Percentiles rank a stretch among this genome's conserved stretches.
Evolutionary conservation across 2,113 vertebrate species (phyloP).

Genomic region (Plestiodon gilberti): DNA sequence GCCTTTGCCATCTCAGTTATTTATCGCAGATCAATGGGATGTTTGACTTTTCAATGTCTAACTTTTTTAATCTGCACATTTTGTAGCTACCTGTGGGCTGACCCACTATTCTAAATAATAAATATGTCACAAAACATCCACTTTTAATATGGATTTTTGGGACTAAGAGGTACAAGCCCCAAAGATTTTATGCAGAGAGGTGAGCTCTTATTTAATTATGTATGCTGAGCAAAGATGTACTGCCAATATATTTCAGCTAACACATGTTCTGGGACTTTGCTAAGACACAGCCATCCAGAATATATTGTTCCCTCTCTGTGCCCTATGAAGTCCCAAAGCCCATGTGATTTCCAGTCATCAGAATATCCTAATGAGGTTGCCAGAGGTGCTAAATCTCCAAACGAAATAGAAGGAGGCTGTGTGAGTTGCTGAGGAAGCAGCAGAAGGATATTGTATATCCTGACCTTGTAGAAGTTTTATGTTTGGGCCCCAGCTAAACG

Average conservation of each 20-base stretch:
- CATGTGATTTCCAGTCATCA: slow-evolving; percentile 10
- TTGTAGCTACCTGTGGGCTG: neutral
- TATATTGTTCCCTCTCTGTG: slow-evolving; percentile 6
- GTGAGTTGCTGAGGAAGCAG: neutral
- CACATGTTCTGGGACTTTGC: slow-evolving; percentile 21
- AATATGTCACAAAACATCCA: slow-evolving; percentile 12
- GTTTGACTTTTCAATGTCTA: neutral
- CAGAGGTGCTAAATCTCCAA: slow-evolving; percentile 4
- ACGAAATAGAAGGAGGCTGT: neutral
- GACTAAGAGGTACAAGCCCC: slow-evolving; percentile 15
- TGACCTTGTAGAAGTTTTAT: slow-evolving; percentile 9
- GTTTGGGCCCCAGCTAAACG: neutral
- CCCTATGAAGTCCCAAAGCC: slow-evolving; percentile 9
- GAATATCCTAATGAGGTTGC: slow-evolving; percentile 17
- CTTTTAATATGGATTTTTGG: slow-evolving; percentile 3
- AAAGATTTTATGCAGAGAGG: slow-evolving; percentile 51
- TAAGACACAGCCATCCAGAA: neutral
- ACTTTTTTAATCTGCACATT: accelerated
- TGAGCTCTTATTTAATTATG: slow-evolving; percentile 39
- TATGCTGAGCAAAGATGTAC: slow-evolving; percentile 32
- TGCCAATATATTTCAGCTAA: slow-evolving; percentile 34
- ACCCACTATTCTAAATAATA: neutral
- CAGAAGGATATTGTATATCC: neutral
- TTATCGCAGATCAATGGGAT: slow-evolving; percentile 6
- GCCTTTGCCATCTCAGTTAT: neutral